A percentile compares a stretch with the other conserved stretches of the same genome.
Evolutionary conservation across 2,113 vertebrate genomes (phyloP).

Genomic region (Macrotis lagotis): DNA sequence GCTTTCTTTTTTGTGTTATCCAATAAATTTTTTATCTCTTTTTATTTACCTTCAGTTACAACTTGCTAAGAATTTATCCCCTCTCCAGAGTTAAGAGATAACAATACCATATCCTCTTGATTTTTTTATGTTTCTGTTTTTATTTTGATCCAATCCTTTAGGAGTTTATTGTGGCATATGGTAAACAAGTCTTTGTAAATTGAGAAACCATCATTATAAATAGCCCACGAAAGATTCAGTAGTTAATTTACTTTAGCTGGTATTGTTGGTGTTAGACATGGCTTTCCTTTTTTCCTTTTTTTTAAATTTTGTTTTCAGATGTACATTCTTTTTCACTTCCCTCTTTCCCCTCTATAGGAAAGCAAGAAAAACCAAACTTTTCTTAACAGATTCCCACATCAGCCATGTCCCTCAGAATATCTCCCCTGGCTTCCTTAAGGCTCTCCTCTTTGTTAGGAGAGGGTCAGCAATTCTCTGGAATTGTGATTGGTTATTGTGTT

Average conservation of each 20-base stretch:
- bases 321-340: neutral
- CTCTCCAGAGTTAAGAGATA: neutral
- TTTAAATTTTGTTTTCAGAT: neutral
- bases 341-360: neutral
- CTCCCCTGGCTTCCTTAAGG: no score
- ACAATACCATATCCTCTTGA: neutral
- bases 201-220: neutral
- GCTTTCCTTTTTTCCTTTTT: no score
- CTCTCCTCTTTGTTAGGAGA: neutral
- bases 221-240: neutral
- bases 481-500: neutral
- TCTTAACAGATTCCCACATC: neutral
- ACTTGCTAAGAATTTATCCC: neutral
- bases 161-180: neutral
- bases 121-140: neutral
- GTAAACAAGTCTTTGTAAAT: neutral
- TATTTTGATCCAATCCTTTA: neutral
- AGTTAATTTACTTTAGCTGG: neutral
- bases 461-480: no score
- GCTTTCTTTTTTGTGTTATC: neutral
- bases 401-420: no score
- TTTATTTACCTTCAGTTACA: neutral
- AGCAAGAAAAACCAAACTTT: neutral
- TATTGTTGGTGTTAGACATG: neutral
- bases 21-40: neutral